Evolutionary conservation across 1,140 invertebrate species (phyloP).

Genomic region (Cyphomyrmex costatus): DNA sequence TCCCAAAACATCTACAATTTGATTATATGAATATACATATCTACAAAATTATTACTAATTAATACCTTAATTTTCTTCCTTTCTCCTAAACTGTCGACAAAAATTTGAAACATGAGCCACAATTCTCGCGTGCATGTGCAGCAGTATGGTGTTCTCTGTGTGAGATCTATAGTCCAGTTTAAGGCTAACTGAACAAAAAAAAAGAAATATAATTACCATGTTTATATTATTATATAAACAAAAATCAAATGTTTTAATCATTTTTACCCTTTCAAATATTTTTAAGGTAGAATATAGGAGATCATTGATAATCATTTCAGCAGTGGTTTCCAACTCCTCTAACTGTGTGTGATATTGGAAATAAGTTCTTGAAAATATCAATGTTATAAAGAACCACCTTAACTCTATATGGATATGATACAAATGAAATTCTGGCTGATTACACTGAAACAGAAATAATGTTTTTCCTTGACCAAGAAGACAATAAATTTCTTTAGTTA

Average conservation of each 20-base stretch:
- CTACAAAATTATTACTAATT: slow-evolving; percentile 19
- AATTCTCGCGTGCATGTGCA: slow-evolving; percentile 86
- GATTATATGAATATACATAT: neutral
- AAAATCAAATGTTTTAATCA: slow-evolving; percentile 23
- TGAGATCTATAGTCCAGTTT: slow-evolving; percentile 73
- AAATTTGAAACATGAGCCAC: slow-evolving; percentile 84
- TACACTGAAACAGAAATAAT: slow-evolving; percentile 77
- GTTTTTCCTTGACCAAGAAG: slow-evolving; percentile 31
- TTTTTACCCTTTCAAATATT: slow-evolving; percentile 82
- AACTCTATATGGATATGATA: slow-evolving; percentile 86
- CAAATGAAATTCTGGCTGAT: slow-evolving; percentile 85
- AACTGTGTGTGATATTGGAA: slow-evolving; percentile 66
- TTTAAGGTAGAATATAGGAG: slow-evolving; percentile 81
- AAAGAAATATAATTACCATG: slow-evolving; percentile 6
- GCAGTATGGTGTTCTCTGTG: slow-evolving; percentile 82
- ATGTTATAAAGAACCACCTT: slow-evolving; percentile 83
- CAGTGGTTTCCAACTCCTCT: slow-evolving; percentile 77
- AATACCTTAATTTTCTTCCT: slow-evolving; percentile 77
- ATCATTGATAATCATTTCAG: slow-evolving; percentile 79
- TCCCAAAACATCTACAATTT: slow-evolving; percentile 83
- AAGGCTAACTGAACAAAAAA: slow-evolving; percentile 77
- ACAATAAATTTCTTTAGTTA: slow-evolving; percentile 59
- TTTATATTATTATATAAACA: neutral
- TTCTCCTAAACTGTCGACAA: slow-evolving; percentile 76
- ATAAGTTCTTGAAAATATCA: slow-evolving; percentile 77